Evolutionary conservation across 2,888 invertebrate species (phyloP).

Genomic region (Boloria selene): DNA sequence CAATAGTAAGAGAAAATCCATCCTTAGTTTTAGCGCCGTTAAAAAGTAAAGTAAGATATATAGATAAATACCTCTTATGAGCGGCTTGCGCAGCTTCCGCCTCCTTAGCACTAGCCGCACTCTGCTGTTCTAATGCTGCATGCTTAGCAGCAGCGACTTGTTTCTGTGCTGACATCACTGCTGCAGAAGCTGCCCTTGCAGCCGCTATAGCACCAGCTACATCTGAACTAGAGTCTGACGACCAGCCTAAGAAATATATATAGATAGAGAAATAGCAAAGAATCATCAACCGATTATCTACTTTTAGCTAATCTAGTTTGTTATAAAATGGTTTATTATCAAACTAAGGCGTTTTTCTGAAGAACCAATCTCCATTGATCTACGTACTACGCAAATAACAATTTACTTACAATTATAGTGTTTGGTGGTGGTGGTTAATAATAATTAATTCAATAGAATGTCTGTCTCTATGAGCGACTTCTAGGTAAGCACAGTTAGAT

Average conservation of each 20-base stretch:
- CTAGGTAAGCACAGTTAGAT: too few species aligned
- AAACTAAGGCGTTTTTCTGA: too few species aligned
- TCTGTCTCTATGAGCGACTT: too few species aligned
- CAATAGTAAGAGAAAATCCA: too few species aligned
- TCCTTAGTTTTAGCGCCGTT: too few species aligned
- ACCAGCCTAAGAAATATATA: slow-evolving; percentile 38
- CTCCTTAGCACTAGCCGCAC: slow-evolving; percentile 88
- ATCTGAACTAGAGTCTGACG: slow-evolving; percentile 82
- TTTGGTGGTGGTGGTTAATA: too few species aligned
- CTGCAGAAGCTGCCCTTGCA: slow-evolving; percentile 87
- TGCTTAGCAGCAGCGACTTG: slow-evolving; percentile 89
- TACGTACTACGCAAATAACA: too few species aligned
- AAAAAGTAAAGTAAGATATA: not conserved
- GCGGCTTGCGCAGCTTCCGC: slow-evolving; percentile 85
- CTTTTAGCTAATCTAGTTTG: not conserved
- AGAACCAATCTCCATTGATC: too few species aligned
- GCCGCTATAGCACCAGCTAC: slow-evolving; percentile 87
- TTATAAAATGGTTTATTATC: not conserved
- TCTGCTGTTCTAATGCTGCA: slow-evolving; percentile 87
- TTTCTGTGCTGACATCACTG: slow-evolving; percentile 87
- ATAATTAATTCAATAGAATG: too few species aligned
- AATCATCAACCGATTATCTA: not conserved
- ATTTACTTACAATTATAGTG: too few species aligned
- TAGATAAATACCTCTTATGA: slow-evolving; percentile 71
- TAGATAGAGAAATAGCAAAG: slow-evolving; percentile 9